These are phyloP conservation scores for Nautilus pompilius DNA, from an alignment of 1,140 invertebrate genomes.

Conservation along the genomic window DNA sequence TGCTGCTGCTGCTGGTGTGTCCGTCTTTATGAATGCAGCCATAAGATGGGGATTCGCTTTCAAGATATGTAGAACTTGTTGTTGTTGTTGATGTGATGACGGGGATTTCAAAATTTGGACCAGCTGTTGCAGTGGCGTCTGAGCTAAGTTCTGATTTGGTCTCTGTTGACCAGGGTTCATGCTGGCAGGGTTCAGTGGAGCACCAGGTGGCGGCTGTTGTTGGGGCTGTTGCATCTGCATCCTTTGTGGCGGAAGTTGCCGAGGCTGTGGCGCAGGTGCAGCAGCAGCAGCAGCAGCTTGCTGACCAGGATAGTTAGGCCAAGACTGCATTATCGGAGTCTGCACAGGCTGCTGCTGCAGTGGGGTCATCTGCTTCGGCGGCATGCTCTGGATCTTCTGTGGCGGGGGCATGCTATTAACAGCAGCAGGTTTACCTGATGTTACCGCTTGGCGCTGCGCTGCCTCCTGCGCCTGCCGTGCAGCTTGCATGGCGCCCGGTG, in stretches of 20 bases:
- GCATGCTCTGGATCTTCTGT: slow-evolving; percentile 37
- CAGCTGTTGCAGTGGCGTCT: slow-evolving; percentile 78
- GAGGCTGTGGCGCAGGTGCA: slow-evolving; percentile 3
- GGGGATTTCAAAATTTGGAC: slow-evolving; percentile 86
- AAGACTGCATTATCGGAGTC: neutral
- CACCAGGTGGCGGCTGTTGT: slow-evolving; percentile 28
- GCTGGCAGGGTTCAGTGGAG: neutral
- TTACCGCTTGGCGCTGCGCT: slow-evolving; percentile 60
- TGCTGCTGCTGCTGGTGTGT: slow-evolving; percentile 40
- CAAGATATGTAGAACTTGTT: slow-evolving; percentile 87
- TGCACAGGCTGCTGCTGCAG: slow-evolving; percentile 8
- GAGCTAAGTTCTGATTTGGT: slow-evolving; percentile 34
- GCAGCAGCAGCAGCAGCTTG: neutral
- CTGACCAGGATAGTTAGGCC: neutral
- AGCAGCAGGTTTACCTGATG: neutral
- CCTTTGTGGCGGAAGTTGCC: slow-evolving; percentile 15
- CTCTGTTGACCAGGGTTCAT: slow-evolving; percentile 9
- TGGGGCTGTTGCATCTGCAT: slow-evolving; percentile 17
- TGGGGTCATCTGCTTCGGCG: slow-evolving; percentile 20
- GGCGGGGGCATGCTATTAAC: slow-evolving; percentile 15
- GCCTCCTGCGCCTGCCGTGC: slow-evolving; percentile 90
- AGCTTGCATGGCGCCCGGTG: slow-evolving; percentile 79
- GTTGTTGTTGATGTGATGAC: slow-evolving; percentile 86
- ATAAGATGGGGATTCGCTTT: slow-evolving; percentile 93
- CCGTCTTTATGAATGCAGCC: slow-evolving; percentile 93